These are phyloP conservation scores for Pseudobourletiella spinata DNA, from an alignment of 1,140 invertebrate genomes.

Conservation along the genomic window DNA sequence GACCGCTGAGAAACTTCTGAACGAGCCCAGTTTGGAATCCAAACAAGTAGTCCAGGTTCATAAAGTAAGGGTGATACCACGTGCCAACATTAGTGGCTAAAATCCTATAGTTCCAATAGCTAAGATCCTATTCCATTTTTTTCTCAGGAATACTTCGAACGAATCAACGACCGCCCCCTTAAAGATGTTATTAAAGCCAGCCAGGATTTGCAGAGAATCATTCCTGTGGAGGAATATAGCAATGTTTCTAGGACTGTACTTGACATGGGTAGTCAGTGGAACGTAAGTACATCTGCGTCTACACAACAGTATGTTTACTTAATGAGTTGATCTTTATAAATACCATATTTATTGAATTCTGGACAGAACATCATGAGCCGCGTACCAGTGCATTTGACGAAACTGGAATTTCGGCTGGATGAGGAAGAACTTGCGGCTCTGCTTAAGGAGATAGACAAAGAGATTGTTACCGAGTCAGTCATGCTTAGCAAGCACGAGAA, in stretches of 20 bases:
- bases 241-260: conserved; percentile 55
- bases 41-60: conserved; percentile 67
- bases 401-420: conserved; percentile 78
- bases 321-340: no score
- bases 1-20: conserved; percentile 67
- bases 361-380: conserved; percentile 56
- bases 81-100: no score
- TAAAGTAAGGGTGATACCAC: no score
- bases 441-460: conserved; percentile 79
- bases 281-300: conserved; percentile 38
- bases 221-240: conserved; percentile 58
- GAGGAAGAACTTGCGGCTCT: conserved; percentile 75
- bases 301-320: no score
- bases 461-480: conserved; percentile 74
- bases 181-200: conserved; percentile 68
- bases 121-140: no score
- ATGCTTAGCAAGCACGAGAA: conserved; percentile 76
- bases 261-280: conserved; percentile 63
- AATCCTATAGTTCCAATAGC: no score
- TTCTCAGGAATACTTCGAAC: conserved; percentile 75
- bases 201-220: conserved; percentile 62
- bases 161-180: conserved; percentile 70
- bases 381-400: conserved; percentile 74
- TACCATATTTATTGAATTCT: no score
- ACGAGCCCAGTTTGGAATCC: conserved; percentile 69